Percentiles rank a stretch among this genome's conserved stretches.
Evolutionary conservation across 2,888 invertebrate genomes (phyloP).

Genomic region (Hipparchia semele): DNA sequence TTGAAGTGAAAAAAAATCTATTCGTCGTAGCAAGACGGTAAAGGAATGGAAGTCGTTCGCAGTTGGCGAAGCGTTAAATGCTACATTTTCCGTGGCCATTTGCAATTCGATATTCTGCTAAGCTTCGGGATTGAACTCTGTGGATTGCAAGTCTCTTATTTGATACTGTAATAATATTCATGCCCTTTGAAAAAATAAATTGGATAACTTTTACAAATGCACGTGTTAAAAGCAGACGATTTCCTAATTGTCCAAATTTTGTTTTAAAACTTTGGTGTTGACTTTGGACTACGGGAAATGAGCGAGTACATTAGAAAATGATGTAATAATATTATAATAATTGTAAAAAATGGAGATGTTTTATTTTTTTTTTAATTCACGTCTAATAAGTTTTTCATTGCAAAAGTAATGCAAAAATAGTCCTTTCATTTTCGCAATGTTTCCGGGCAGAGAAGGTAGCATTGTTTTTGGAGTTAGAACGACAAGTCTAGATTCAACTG

Average conservation of each 20-base stretch:
- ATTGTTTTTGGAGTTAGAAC: too few relatives aligned
- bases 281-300: too few relatives aligned
- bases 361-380: neutral
- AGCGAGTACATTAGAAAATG: too few relatives aligned
- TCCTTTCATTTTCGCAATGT: too few relatives aligned
- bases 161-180: slow-evolving; percentile 71
- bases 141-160: slow-evolving; percentile 64
- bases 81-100: slow-evolving; percentile 78
- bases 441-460: too few relatives aligned
- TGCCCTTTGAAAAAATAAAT: slow-evolving; percentile 60
- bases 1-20: slow-evolving; percentile 19
- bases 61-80: slow-evolving; percentile 78
- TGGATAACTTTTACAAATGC: slow-evolving; percentile 49
- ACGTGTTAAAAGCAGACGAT: slow-evolving; percentile 18
- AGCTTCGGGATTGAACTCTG: slow-evolving; percentile 73
- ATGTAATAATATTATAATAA: too few relatives aligned
- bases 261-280: neutral
- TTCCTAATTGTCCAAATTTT: slow-evolving; percentile 19
- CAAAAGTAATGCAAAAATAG: too few relatives aligned
- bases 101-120: slow-evolving; percentile 79
- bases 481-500: too few relatives aligned
- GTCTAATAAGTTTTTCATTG: neutral
- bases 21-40: slow-evolving; percentile 55
- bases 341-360: too few relatives aligned
- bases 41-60: slow-evolving; percentile 63